Conservation (phyloP, 2,113 vertebrate genomes). For the Hypocryptadius cinnamomeus region DNA sequence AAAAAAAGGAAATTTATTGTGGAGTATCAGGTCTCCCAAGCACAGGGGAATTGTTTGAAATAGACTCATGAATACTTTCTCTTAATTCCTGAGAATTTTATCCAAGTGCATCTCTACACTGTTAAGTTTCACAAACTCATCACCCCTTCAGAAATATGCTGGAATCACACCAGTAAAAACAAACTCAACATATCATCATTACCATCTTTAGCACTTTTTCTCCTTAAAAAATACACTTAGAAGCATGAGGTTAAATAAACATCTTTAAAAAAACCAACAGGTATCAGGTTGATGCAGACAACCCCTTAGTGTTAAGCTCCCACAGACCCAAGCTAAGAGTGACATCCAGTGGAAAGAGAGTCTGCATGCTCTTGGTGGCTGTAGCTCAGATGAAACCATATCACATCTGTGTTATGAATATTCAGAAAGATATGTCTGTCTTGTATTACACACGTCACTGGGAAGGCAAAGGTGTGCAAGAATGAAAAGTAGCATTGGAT, state of each 20-base stretch:
- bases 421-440: not conserved
- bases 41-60: not conserved
- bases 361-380: not conserved
- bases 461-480: not conserved
- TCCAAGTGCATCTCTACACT: not conserved
- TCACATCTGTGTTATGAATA: not conserved
- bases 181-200: not conserved
- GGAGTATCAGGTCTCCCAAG: not conserved
- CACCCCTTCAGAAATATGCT: not conserved
- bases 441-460: not conserved
- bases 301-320: not conserved
- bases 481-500: not conserved
- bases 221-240: not conserved
- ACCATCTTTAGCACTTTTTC: not conserved
- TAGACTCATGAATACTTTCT: not conserved
- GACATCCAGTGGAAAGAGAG: slow-evolving; percentile 57
- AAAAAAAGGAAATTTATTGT: not conserved
- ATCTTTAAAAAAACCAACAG: not conserved
- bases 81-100: not conserved
- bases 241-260: not conserved
- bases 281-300: not conserved
- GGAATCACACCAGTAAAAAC: not conserved
- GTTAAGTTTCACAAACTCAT: not conserved
- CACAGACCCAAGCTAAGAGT: slow-evolving; percentile 16
- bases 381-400: not conserved